Percentiles rank a stretch among this genome's conserved stretches.
phyloP scores from a whole-genome alignment of 2,113 vertebrate genomes.

The Trichechus manatus region DNA sequence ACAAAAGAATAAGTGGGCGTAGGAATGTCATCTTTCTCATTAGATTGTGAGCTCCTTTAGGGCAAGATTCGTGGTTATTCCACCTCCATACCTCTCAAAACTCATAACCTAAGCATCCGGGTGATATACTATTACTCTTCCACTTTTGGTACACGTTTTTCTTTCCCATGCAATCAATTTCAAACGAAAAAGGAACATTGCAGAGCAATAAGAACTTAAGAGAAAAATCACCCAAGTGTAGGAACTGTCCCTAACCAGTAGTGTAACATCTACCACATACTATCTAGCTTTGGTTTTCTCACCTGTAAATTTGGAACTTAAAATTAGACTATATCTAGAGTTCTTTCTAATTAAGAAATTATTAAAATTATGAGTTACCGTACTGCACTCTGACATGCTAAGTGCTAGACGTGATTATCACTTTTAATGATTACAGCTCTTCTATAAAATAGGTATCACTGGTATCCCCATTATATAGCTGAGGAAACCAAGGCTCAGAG shows the following conservation, averaged over 20 bases:
- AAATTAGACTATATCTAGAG: background rate
- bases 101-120: background rate
- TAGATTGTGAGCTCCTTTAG: background rate
- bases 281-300: background rate
- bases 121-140: background rate
- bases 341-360: background rate
- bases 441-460: background rate
- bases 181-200: background rate
- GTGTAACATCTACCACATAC: background rate
- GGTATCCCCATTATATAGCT: background rate
- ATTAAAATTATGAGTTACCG: background rate
- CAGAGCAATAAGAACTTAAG: background rate
- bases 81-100: background rate
- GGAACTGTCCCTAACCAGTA: background rate
- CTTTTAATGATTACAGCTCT: background rate
- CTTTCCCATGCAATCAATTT: background rate
- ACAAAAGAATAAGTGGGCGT: background rate
- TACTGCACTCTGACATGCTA: background rate
- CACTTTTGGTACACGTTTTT: background rate
- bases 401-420: background rate
- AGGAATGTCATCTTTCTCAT: background rate
- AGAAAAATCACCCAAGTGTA: background rate
- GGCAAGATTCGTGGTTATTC: background rate
- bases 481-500: background rate
- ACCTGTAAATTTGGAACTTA: background rate